A percentile compares a stretch with the other conserved stretches of the same genome.
phyloP scores from a whole-genome alignment of 2,888 invertebrate species.

The Leptopterna dolabrata region DNA sequence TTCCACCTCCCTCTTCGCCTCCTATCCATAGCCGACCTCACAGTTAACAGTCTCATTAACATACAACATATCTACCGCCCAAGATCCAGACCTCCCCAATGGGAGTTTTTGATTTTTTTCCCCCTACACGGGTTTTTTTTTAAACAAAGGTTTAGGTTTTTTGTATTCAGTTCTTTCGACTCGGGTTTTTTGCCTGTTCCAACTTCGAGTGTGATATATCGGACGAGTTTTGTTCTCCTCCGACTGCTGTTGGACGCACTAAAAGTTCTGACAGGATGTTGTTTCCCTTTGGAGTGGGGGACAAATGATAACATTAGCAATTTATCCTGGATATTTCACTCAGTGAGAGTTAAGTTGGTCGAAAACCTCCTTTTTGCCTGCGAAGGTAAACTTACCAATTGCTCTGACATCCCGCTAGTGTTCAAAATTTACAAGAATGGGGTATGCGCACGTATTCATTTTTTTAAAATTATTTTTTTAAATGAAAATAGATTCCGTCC shows the following conservation, averaged over 20 bases:
- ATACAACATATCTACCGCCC: slow-evolving; percentile 26
- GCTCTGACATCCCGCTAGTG: no score
- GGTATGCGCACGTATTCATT: no score
- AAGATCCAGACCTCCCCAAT: slow-evolving; percentile 14
- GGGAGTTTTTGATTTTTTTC: slow-evolving; percentile 5
- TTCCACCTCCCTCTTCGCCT: not conserved
- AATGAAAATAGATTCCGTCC: no score
- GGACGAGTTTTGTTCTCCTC: no score
- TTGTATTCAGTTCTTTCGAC: not conserved
- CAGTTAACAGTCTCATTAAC: slow-evolving; percentile 13
- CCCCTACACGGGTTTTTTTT: not conserved
- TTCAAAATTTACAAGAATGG: no score
- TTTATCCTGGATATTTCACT: not conserved
- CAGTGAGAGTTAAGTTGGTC: no score
- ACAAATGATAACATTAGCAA: not conserved
- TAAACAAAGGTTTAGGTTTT: no score
- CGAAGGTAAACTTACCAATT: no score
- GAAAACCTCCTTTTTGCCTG: no score
- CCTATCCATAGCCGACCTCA: not conserved
- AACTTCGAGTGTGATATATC: not conserved
- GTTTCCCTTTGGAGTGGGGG: not conserved
- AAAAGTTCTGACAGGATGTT: not conserved
- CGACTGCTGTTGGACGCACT: no score
- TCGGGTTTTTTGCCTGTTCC: not conserved
- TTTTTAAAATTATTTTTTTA: no score